Conservation (phyloP, 2,888 invertebrate species). For the Asteroscopus sphinx region DNA sequence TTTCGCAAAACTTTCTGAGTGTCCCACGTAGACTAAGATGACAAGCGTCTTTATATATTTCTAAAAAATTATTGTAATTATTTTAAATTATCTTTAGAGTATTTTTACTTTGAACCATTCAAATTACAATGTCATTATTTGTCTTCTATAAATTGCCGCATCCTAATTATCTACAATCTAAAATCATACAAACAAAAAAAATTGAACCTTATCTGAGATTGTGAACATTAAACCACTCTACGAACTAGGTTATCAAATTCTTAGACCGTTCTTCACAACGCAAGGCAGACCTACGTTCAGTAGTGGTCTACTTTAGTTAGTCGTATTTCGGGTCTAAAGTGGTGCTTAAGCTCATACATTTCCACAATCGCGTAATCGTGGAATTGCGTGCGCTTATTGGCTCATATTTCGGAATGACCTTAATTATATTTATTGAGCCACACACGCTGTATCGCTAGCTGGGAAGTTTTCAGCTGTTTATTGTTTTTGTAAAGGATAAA, state of each 20-base stretch:
- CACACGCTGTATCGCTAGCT: conserved; percentile 9
- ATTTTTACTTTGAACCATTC: too few species aligned
- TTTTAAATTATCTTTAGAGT: too few species aligned
- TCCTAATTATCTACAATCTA: too few species aligned
- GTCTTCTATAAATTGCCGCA: too few species aligned
- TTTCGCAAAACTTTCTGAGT: too few species aligned
- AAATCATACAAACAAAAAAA: background rate
- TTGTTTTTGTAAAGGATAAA: too few species aligned
- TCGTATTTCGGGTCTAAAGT: conserved; percentile 36
- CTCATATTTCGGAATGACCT: conserved; percentile 61
- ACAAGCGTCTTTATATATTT: too few species aligned
- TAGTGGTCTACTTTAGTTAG: conserved; percentile 10
- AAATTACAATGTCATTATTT: too few species aligned
- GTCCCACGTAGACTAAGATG: too few species aligned
- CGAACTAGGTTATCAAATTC: background rate
- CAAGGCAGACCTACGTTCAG: background rate
- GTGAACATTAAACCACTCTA: background rate
- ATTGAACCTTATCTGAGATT: background rate
- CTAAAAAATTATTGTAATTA: too few species aligned
- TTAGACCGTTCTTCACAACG: background rate
- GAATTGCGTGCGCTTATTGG: conserved; percentile 65
- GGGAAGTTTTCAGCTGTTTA: conserved; percentile 14
- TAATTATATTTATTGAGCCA: conserved; percentile 59
- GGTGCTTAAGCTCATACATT: conserved; percentile 47
- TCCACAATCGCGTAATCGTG: conserved; percentile 60